phyloP scores from a whole-genome alignment of 2,113 vertebrate species.

The Tautogolabrus adspersus region DNA sequence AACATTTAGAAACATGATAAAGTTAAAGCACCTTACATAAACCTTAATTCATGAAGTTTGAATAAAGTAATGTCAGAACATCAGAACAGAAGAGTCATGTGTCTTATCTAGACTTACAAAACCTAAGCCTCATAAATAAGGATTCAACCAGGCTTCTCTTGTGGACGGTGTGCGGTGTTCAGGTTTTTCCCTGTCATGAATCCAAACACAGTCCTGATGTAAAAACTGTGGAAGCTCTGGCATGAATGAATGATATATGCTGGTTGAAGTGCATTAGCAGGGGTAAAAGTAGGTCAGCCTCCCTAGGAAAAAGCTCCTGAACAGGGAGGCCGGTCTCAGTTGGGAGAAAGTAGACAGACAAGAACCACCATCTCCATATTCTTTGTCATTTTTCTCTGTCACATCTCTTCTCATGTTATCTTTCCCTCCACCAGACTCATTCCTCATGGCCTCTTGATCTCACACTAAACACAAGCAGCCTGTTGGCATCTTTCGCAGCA shows the following conservation, averaged over 20 bases:
- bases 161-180: not conserved
- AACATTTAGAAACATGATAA: slow-evolving; percentile 18
- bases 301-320: slow-evolving; percentile 69
- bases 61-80: not conserved
- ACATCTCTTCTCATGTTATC: slow-evolving; percentile 40
- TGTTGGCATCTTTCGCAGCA: slow-evolving; percentile 33
- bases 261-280: slow-evolving; percentile 62
- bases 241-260: slow-evolving; percentile 68
- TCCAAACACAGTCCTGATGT: slow-evolving; percentile 25
- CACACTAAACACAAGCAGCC: slow-evolving; percentile 23
- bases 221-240: slow-evolving; percentile 33
- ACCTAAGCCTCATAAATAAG: not conserved
- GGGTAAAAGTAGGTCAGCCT: slow-evolving; percentile 79
- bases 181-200: slow-evolving; percentile 9
- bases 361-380: slow-evolving; percentile 48
- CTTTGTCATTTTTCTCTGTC: slow-evolving; percentile 31
- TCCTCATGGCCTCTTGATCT: slow-evolving; percentile 28
- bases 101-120: too few relatives aligned
- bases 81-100: too few relatives aligned
- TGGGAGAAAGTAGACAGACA: slow-evolving; percentile 52
- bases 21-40: not conserved
- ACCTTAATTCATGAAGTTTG: slow-evolving; percentile 24
- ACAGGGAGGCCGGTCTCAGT: slow-evolving; percentile 57
- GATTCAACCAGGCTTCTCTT: slow-evolving; percentile 9
- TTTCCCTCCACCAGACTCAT: slow-evolving; percentile 26